Percentiles rank a stretch among this genome's conserved stretches.
phyloP scores from a whole-genome alignment of 2,888 invertebrate genomes.

The Hirtodrosophila trivittata region DNA sequence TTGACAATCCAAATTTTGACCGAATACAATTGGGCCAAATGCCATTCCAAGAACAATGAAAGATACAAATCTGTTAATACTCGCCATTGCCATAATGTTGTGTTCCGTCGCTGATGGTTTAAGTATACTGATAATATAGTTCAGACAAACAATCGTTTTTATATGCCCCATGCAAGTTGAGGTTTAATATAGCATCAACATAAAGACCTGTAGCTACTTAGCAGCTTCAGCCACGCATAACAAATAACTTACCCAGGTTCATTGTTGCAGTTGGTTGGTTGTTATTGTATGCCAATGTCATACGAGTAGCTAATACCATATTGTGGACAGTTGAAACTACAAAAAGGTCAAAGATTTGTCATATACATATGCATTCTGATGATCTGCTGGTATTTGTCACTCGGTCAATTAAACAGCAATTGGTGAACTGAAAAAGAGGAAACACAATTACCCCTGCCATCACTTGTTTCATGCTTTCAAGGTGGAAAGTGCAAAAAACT shows the following conservation, averaged over 20 bases:
- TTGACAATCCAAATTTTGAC: constrained; percentile 75
- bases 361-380: constrained; percentile 33
- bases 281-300: constrained; percentile 73
- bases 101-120: constrained; percentile 7
- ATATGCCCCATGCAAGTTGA: constrained; percentile 39
- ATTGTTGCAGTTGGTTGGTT: constrained; percentile 68
- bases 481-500: constrained; percentile 22
- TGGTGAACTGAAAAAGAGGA: constrained; percentile 27
- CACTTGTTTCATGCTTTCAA: constrained; percentile 30
- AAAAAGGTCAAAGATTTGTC: constrained; percentile 43
- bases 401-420: constrained; percentile 67
- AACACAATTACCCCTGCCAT: constrained; percentile 33
- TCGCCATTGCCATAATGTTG: constrained; percentile 23
- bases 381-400: constrained; percentile 26
- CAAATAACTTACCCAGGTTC: constrained; percentile 66
- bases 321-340: constrained; percentile 65
- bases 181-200: constrained; percentile 22
- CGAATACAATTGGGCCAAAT: constrained; percentile 9
- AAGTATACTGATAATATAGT: constrained; percentile 39
- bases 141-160: constrained; percentile 47
- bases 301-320: constrained; percentile 52
- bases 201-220: constrained; percentile 50
- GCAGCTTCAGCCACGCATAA: constrained; percentile 68
- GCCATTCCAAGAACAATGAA: constrained; percentile 32
- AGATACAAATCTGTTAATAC: constrained; percentile 20